Conservation (phyloP, 2,113 vertebrate genomes). For the Passerina amoena region DNA sequence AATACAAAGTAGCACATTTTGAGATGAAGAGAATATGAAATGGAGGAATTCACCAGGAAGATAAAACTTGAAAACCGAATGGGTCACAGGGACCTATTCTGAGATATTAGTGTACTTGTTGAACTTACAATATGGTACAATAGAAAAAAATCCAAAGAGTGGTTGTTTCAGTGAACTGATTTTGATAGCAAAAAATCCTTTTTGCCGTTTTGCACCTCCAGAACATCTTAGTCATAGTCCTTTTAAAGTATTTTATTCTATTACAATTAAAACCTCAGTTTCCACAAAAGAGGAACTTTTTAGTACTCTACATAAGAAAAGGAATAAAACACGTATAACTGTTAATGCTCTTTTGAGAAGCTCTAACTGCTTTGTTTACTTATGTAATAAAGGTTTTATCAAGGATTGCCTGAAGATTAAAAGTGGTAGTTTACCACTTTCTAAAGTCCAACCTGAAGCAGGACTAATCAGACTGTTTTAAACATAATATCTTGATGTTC, state of each 20-base stretch:
- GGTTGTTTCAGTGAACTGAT: neutral
- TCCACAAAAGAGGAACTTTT: conserved; percentile 21
- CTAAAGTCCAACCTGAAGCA: neutral
- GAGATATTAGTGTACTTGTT: neutral
- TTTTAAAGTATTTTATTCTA: conserved; percentile 25
- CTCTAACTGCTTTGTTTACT: conserved; percentile 46
- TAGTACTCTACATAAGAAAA: neutral
- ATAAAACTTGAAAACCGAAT: neutral
- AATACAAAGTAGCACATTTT: neutral
- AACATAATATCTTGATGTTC: neutral
- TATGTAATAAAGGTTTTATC: conserved; percentile 1
- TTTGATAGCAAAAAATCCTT: neutral
- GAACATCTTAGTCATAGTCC: neutral
- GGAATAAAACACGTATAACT: neutral
- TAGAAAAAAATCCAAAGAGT: neutral
- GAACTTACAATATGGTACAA: neutral
- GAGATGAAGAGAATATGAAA: neutral
- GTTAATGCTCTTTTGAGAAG: neutral
- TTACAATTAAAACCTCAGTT: conserved; percentile 21
- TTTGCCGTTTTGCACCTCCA: neutral
- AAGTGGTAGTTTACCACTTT: neutral
- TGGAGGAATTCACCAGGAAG: neutral
- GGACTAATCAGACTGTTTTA: neutral
- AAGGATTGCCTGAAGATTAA: conserved; percentile 9
- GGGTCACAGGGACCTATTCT: neutral